Evolutionary conservation across 2,888 invertebrate species (phyloP), one percentile per base, ranked within the genome.

Genomic region (Palloptera scutellata): DNA sequence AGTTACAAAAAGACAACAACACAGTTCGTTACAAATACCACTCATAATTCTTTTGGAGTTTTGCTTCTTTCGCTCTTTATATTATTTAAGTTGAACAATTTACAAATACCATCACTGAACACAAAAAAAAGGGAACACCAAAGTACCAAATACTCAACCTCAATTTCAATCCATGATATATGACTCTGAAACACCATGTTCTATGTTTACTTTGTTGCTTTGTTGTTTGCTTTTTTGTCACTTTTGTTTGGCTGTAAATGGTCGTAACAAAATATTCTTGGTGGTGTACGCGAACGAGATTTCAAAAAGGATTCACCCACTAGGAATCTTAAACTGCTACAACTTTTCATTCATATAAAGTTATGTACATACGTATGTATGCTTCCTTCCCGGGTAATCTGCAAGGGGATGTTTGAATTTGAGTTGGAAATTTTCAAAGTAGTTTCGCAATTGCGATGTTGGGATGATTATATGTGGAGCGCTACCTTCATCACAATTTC

Each of bases 401-500:
- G 17, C 1, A 17, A 19, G 19, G 53, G 53, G 15, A 30, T 4
- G 2, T 30, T 30, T 30, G 30, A 30, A 6, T 30, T 30, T 30
- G 30, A 30, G 30, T 30, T 30, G 30, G 30, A 30, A 48, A 48
- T 13, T 55, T 19, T 60, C 13, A 48, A 53, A 51, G 54, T 43
- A 57, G 66, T 54, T 66, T 66, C 54, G 48, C 12, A 15, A 48
- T 53, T 52, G n/a, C 10, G 45, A 12, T 51, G 53, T 48, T 53
- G 54, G 43, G 53, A 54, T 62, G 69, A 69, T 69, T 66, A 63
- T 42, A 69, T 58, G 68, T 61, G 68, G 60, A 64, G 61, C 61
- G 68, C 61, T 65, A 62, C 68, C 65, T 68, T 68, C 69, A 66
- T 69, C 69, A 69, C 69, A 66, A 66, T 69, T 69, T 66, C 61